These are phyloP conservation scores for Ericerus pela DNA, from an alignment of 1,140 invertebrate genomes.

Conservation along the genomic window DNA sequence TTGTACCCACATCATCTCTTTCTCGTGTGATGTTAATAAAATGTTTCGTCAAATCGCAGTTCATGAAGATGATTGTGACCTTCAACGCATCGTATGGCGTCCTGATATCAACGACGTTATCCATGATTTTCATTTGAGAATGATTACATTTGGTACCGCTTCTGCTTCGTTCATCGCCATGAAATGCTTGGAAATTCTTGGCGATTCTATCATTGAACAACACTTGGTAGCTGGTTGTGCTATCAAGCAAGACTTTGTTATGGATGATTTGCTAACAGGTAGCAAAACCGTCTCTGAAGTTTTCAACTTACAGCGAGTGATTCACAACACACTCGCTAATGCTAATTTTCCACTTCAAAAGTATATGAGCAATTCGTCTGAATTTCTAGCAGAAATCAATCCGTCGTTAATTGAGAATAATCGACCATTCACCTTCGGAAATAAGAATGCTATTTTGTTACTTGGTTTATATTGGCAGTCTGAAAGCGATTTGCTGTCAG, in stretches of 20 bases:
- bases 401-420: neutral
- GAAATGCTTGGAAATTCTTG: slow-evolving; percentile 22
- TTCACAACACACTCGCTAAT: neutral
- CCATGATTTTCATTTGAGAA: slow-evolving; percentile 23
- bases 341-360: neutral
- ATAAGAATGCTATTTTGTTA: neutral
- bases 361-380: slow-evolving; percentile 19
- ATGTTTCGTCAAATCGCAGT: slow-evolving; percentile 30
- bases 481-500: neutral
- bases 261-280: slow-evolving; percentile 10
- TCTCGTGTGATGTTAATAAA: slow-evolving; percentile 30
- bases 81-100: slow-evolving; percentile 22
- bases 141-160: slow-evolving; percentile 28
- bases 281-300: neutral
- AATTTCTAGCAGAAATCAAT: neutral
- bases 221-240: neutral
- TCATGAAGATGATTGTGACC: slow-evolving; percentile 18
- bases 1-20: slow-evolving; percentile 13
- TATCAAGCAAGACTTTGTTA: neutral
- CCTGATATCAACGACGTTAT: too few species aligned
- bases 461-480: neutral
- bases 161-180: slow-evolving; percentile 27
- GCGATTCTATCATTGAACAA: neutral
- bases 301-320: neutral
- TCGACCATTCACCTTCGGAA: neutral